Evolutionary conservation across 92 coral and sea anemone species (phyloP).

Genomic region (Epizoanthus stellaris): DNA sequence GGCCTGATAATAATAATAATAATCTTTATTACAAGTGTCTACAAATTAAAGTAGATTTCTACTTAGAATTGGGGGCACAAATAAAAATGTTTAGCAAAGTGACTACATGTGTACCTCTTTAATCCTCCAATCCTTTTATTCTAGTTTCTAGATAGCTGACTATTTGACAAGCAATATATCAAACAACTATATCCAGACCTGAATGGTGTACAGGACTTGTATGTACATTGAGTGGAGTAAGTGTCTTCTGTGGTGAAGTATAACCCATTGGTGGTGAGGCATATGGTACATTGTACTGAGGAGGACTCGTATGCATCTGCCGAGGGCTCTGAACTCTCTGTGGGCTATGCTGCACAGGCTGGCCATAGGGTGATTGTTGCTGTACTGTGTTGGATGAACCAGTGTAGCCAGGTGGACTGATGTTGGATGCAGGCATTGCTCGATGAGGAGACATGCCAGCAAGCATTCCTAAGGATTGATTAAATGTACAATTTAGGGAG

Average conservation of each 20-base stretch:
- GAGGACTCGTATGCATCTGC: constrained; percentile 60
- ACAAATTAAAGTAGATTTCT: too few relatives aligned
- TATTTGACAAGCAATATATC: background rate
- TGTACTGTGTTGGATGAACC: constrained; percentile 75
- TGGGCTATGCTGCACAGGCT: constrained; percentile 79
- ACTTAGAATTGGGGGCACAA: background rate
- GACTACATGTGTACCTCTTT: background rate
- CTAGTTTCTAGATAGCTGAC: too few relatives aligned
- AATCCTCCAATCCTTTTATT: too few relatives aligned
- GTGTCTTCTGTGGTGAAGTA: constrained; percentile 37
- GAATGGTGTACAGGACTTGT: constrained; percentile 38
- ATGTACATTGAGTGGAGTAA: constrained; percentile 37
- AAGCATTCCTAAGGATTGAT: constrained; percentile 1
- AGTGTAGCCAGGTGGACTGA: constrained; percentile 77
- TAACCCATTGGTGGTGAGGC: constrained; percentile 42
- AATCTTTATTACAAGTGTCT: too few relatives aligned
- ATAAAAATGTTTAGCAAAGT: background rate
- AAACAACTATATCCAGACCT: constrained; percentile 17
- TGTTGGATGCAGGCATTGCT: constrained; percentile 62
- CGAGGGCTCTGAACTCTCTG: constrained; percentile 61
- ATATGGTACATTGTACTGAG: constrained; percentile 18
- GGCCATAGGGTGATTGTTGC: constrained; percentile 74
- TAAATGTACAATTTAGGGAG: background rate
- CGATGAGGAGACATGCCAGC: constrained; percentile 68
- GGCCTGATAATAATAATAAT: too few relatives aligned